phyloP scores from a whole-genome alignment of 2,888 invertebrate species.

The Allolobophora icterica region DNA sequence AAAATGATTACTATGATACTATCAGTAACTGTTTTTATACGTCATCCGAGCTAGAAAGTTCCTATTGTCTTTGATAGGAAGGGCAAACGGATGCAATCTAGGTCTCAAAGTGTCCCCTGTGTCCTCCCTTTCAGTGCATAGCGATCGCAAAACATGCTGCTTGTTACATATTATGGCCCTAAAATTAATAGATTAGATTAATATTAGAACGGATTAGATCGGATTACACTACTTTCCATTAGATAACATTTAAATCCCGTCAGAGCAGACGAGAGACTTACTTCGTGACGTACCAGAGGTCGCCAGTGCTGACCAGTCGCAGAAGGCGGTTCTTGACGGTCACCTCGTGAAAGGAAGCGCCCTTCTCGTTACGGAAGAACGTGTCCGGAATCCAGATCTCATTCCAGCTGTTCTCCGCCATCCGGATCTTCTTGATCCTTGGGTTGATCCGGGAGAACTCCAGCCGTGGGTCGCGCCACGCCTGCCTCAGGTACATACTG shows the following conservation, averaged over 20 bases:
- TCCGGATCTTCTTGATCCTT: background rate
- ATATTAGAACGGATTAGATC: no score
- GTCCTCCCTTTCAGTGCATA: no score
- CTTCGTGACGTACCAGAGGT: slow-evolving; percentile 23
- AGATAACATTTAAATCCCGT: background rate
- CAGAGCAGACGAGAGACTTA: background rate
- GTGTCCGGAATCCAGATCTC: slow-evolving; percentile 28
- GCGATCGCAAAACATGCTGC: no score
- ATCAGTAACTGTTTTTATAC: no score
- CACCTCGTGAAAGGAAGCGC: slow-evolving; percentile 20
- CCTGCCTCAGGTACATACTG: slow-evolving; percentile 89
- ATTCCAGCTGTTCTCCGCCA: slow-evolving; percentile 29
- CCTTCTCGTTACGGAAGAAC: slow-evolving; percentile 23
- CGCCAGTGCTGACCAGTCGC: background rate
- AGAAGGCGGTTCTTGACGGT: slow-evolving; percentile 17
- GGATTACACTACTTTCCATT: no score
- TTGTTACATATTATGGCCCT: no score
- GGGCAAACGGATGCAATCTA: no score
- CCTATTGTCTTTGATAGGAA: no score
- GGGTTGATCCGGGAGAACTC: slow-evolving; percentile 42
- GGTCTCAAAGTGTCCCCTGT: no score
- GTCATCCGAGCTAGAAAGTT: no score
- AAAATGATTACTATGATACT: no score
- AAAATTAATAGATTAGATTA: no score
- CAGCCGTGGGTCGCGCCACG: slow-evolving; percentile 87